Percentiles rank a stretch among this genome's conserved stretches.
Evolutionary conservation across 2,888 invertebrate genomes (phyloP).

Genomic region (Norana najaformis): DNA sequence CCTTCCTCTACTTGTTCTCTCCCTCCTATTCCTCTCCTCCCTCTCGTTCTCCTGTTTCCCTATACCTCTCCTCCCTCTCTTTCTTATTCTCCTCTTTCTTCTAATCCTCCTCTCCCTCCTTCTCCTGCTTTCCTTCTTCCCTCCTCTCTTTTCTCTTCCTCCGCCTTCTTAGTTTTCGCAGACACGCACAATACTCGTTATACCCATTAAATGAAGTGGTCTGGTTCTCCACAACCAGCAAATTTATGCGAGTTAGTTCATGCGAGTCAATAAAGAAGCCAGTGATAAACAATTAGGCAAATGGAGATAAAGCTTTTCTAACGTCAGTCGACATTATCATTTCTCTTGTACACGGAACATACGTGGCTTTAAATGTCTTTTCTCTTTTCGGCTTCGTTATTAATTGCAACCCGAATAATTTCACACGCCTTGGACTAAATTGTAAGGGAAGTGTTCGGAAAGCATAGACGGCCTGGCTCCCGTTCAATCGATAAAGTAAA

Average conservation of each 20-base stretch:
- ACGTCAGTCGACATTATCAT: background rate
- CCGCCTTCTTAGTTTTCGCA: background rate
- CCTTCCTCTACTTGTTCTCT: background rate
- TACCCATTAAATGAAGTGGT: too few species aligned
- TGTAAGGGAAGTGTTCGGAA: too few species aligned
- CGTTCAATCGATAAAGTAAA: too few species aligned
- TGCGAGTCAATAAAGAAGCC: background rate
- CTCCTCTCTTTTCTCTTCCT: background rate
- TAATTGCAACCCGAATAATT: too few species aligned
- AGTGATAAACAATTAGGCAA: too few species aligned
- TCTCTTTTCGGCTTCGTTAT: too few species aligned
- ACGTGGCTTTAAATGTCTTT: too few species aligned
- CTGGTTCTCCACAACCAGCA: background rate
- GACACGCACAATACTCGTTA: background rate
- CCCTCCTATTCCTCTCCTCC: background rate
- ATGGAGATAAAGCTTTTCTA: background rate
- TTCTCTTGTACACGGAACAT: too few species aligned
- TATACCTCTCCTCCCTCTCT: background rate
- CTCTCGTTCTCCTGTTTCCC: background rate
- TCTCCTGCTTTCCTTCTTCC: background rate
- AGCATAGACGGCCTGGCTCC: too few species aligned
- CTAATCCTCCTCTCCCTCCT: background rate
- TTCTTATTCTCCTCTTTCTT: background rate
- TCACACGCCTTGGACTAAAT: too few species aligned
- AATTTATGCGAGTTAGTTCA: background rate